Evolutionary conservation across 2,113 vertebrate species (phyloP).

Genomic region (Lycocorax pyrrhopterus): DNA sequence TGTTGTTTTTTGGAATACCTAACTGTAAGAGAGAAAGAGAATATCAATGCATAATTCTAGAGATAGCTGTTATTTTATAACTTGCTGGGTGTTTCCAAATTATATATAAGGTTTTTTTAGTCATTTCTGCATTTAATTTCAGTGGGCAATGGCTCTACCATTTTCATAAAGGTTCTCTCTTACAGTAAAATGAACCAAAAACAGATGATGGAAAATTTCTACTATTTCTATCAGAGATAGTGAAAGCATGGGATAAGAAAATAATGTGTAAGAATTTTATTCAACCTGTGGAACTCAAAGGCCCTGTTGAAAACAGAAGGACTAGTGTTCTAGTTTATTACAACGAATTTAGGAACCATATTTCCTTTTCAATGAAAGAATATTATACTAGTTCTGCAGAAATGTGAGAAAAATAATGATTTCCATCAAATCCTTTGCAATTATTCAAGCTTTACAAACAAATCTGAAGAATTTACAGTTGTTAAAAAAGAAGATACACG

Average conservation of each 20-base stretch:
- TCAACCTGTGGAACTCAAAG: neutral
- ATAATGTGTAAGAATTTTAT: neutral
- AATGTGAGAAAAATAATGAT: neutral
- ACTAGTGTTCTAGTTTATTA: neutral
- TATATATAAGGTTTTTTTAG: neutral
- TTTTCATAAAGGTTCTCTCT: neutral
- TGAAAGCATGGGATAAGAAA: neutral
- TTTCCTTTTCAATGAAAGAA: neutral
- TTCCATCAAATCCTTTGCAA: neutral
- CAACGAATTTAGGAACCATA: neutral
- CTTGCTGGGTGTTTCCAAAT: neutral
- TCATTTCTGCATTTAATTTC: neutral
- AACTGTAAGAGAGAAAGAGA: neutral
- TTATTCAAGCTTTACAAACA: neutral
- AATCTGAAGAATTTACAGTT: neutral
- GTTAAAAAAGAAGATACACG: neutral
- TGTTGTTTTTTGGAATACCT: neutral
- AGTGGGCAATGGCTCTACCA: neutral
- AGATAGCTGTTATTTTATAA: neutral
- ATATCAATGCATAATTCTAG: neutral
- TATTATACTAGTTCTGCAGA: neutral
- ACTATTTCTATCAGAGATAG: neutral
- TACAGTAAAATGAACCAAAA: neutral
- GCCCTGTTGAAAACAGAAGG: neutral
- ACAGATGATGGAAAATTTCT: neutral